These are phyloP conservation scores for Menidia beryllina DNA, from an alignment of 2,113 vertebrate species.

Conservation along the genomic window DNA sequence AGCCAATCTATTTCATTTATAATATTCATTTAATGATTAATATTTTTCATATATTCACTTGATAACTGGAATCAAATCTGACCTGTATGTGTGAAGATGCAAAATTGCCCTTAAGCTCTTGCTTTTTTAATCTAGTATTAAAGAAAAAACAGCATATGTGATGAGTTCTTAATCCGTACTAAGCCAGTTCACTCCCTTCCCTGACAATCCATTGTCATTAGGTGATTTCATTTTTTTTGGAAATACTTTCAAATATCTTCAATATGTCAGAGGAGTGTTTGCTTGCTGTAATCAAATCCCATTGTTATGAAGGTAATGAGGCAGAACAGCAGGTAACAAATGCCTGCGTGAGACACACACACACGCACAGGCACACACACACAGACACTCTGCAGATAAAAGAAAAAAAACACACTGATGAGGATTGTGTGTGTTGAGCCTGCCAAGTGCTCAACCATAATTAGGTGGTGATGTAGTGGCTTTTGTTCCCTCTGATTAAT, in stretches of 20 bases:
- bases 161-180: background rate
- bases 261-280: slow-evolving; percentile 33
- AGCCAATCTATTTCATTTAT: no score
- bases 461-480: slow-evolving; percentile 70
- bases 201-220: slow-evolving; percentile 16
- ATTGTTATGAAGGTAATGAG: slow-evolving; percentile 54
- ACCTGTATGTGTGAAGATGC: slow-evolving; percentile 3
- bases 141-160: background rate
- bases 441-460: slow-evolving; percentile 76
- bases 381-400: slow-evolving; percentile 31
- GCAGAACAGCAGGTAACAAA: slow-evolving; percentile 40
- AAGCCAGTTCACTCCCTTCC: background rate
- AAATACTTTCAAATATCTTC: slow-evolving; percentile 43
- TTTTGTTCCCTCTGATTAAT: slow-evolving; percentile 77
- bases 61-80: slow-evolving; percentile 4
- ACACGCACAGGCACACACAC: slow-evolving; percentile 22
- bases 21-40: no score
- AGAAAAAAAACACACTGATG: slow-evolving; percentile 10
- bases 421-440: slow-evolving; percentile 57
- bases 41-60: slow-evolving; percentile 1
- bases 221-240: slow-evolving; percentile 39
- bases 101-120: slow-evolving; percentile 11
- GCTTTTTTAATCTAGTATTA: background rate
- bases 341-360: slow-evolving; percentile 12
- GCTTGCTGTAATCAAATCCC: slow-evolving; percentile 43